A percentile compares a stretch with the other conserved stretches of the same genome.
These are phyloP conservation scores for Lepidochitona cinerea DNA, from an alignment of 2,888 invertebrate species.

Conservation along the genomic window DNA sequence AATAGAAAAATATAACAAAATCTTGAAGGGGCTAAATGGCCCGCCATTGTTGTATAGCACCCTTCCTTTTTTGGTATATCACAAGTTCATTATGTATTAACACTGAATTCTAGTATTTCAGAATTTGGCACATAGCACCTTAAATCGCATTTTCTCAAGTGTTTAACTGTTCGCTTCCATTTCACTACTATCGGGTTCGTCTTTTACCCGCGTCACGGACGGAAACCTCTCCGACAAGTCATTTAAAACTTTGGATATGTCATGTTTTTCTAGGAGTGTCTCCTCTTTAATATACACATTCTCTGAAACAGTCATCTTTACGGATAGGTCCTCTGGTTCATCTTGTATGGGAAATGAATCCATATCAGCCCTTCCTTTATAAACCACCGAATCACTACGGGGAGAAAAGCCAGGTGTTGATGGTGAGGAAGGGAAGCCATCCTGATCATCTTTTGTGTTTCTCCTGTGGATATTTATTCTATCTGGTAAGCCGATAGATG, in stretches of 20 bases:
- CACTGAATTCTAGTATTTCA: no score
- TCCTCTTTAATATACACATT: background rate
- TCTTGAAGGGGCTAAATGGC: background rate
- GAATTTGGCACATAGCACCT: no score
- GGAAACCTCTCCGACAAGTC: background rate
- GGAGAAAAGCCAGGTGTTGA: background rate
- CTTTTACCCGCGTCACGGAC: background rate
- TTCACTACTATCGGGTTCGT: background rate
- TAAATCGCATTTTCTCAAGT: no score
- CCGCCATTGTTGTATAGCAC: background rate
- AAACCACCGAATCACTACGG: background rate
- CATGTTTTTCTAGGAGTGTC: background rate
- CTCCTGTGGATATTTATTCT: no score
- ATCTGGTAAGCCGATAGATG: background rate
- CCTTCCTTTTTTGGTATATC: background rate
- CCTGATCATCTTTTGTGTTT: no score
- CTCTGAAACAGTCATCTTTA: constrained; percentile 4
- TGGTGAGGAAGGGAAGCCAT: background rate
- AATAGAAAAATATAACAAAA: no score
- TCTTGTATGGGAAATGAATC: constrained; percentile 21
- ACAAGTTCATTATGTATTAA: no score
- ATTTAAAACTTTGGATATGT: background rate
- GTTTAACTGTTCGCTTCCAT: background rate
- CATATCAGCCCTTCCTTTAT: background rate
- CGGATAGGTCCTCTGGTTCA: constrained; percentile 50